A percentile compares a stretch with the other conserved stretches of the same genome.
Conservation (phyloP, 1,140 invertebrate genomes). For the Papilio polyxenes region DNA sequence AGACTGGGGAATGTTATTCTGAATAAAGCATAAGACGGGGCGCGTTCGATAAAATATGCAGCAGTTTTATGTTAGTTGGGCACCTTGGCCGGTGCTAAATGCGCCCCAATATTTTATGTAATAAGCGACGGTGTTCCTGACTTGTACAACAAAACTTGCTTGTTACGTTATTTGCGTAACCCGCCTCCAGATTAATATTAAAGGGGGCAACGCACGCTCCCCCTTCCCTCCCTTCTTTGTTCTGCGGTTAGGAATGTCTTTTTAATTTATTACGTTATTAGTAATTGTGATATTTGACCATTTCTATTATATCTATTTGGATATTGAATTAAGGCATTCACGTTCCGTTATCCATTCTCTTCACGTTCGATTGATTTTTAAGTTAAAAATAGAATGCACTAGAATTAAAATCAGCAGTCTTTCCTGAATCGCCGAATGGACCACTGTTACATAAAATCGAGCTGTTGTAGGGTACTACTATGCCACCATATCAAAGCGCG, state of each 20-base stretch:
- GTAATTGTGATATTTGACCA: constrained; percentile 36
- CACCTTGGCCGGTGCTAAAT: constrained; percentile 65
- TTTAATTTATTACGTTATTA: constrained; percentile 44
- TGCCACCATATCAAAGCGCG: neutral
- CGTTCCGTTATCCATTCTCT: constrained; percentile 22
- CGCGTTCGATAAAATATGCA: constrained; percentile 76
- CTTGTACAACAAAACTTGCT: constrained; percentile 65
- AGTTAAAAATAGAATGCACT: neutral
- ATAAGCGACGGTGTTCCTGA: constrained; percentile 55
- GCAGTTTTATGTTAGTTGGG: constrained; percentile 74
- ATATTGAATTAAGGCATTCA: neutral
- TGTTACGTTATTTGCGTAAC: constrained; percentile 61
- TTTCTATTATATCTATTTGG: too few relatives aligned
- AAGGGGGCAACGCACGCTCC: constrained; percentile 48
- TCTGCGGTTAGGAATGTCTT: constrained; percentile 45
- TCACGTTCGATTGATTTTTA: constrained; percentile 35
- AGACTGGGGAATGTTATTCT: constrained; percentile 67
- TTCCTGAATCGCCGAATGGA: neutral
- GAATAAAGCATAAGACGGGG: constrained; percentile 73
- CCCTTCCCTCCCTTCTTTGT: constrained; percentile 43
- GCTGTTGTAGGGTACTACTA: neutral
- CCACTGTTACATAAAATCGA: neutral
- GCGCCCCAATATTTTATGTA: constrained; percentile 68
- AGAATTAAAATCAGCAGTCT: too few relatives aligned
- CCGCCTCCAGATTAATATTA: constrained; percentile 51